Evolutionary conservation across 2,888 invertebrate genomes (phyloP), one percentile per base, ranked within the genome.

Genomic region (Pachliopta kotzebuea): DNA sequence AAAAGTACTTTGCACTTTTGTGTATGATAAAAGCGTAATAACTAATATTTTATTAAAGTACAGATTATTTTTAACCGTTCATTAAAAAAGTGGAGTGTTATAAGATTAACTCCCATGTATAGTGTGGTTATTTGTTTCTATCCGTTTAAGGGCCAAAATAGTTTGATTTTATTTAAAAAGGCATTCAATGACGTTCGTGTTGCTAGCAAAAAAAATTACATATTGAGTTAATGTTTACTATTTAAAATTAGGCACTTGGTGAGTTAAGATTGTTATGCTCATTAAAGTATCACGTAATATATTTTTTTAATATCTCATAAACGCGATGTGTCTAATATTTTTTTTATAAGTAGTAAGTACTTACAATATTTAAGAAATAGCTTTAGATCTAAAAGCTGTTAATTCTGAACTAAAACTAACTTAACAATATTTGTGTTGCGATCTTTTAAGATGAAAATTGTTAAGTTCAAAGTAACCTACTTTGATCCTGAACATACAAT

Each of bases 191-290:
- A n/a, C 6, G 1, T 2, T 45, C 1, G 18, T n/a, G 18, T 18
- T n/a, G 45, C 8, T 18, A n/a, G n/a, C 18, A 45, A n/a, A n/a
- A 45, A 7, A 45, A 45, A 6, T 42, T 4, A 45, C n/a, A n/a
- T n/a, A 18, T 4, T n/a, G n/a, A 45, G 1, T 4, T 45, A 6
- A 18, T 45, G 18, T 45, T 52, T 21, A 52, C 0, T 18, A 21
- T 49, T n/a, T 21, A 74, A 76, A 77, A 75, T 79, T 75, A 85
- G 84, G 85, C 85, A 84, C 85, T 84, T 84, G 74, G 79, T 84
- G 80, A 77, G 70, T 72, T 70, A 52, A 21, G 42, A 42, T 42
- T 42, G 18, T 42, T 42, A 42, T 42, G 42, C 42, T 42, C 26
- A 52, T 52, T 50, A 45, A 45, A 45, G 18, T n/a, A 45, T 45